Evolutionary conservation across 1,140 invertebrate species (phyloP).

Genomic region (Diploscapter pachys): DNA sequence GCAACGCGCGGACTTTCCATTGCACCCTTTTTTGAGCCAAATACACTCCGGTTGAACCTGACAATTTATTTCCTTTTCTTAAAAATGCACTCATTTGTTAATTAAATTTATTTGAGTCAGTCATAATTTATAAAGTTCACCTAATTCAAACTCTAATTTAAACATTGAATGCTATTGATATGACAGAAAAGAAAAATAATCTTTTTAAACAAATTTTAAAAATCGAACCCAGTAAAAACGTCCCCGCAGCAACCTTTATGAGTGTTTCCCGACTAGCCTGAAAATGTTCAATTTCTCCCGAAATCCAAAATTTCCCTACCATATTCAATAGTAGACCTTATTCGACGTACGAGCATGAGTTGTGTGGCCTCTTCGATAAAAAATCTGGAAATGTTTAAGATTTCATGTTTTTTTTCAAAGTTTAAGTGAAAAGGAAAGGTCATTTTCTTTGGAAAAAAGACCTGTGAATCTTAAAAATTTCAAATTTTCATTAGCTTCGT

Average conservation of each 20-base stretch:
- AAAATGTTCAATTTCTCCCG: neutral
- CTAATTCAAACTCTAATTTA: too few species aligned
- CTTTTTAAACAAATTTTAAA: too few species aligned
- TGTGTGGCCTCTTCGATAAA: neutral
- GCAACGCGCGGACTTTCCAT: conserved; percentile 40
- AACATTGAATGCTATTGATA: too few species aligned
- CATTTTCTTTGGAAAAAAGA: conserved; percentile 10
- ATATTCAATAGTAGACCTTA: conserved; percentile 2
- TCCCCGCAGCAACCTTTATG: conserved; percentile 25
- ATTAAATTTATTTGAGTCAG: too few species aligned
- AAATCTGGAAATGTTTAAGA: neutral
- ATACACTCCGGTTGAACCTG: conserved; percentile 45
- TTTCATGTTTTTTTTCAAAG: too few species aligned
- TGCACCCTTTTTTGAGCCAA: conserved; percentile 46
- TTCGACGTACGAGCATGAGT: neutral
- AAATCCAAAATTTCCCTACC: neutral
- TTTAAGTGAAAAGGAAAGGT: neutral
- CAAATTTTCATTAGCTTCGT: neutral
- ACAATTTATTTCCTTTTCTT: neutral
- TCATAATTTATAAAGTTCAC: too few species aligned
- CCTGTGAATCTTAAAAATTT: conserved; percentile 8
- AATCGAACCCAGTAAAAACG: neutral
- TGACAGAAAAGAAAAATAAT: too few species aligned
- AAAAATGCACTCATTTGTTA: too few species aligned
- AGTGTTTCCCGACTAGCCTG: conserved; percentile 24